These are phyloP conservation scores for Embidobia sp. DNA, from an alignment of 2,888 invertebrate species.

Conservation along the genomic window DNA sequence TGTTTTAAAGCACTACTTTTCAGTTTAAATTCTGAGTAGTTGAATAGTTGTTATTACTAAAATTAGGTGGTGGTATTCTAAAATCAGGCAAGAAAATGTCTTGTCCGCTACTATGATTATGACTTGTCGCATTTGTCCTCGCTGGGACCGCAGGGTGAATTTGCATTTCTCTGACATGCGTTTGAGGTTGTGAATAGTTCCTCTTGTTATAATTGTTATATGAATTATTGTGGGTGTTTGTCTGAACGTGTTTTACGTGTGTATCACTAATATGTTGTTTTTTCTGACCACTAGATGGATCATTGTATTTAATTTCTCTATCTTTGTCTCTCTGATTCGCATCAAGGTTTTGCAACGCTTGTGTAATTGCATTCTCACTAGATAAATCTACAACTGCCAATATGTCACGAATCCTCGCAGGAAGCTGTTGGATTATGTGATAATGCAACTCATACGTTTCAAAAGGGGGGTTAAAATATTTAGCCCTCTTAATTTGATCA, in stretches of 20 bases:
- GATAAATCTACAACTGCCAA: constrained; percentile 15
- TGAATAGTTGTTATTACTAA: neutral
- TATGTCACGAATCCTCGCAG: constrained; percentile 27
- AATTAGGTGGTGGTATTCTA: constrained; percentile 24
- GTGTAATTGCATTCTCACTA: neutral
- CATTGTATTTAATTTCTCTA: neutral
- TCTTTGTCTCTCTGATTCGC: constrained; percentile 8
- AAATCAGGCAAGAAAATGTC: constrained; percentile 8
- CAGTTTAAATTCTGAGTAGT: constrained; percentile 23
- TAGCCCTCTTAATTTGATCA: constrained; percentile 30
- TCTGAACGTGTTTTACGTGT: neutral
- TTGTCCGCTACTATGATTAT: neutral
- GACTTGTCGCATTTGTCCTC: neutral
- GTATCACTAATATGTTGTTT: constrained; percentile 16
- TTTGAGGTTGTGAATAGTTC: no score
- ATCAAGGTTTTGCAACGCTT: constrained; percentile 25
- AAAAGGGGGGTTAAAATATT: constrained; percentile 37
- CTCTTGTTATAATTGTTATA: neutral
- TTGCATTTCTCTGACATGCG: no score
- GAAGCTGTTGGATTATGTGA: constrained; percentile 44
- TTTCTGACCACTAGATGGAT: neutral
- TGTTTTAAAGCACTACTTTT: constrained; percentile 2
- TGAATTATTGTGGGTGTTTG: neutral
- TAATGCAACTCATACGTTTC: constrained; percentile 35
- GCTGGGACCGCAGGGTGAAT: no score